These are phyloP conservation scores for Tragelaphus imberbis DNA, from an alignment of 2,113 vertebrate species.

Conservation along the genomic window DNA sequence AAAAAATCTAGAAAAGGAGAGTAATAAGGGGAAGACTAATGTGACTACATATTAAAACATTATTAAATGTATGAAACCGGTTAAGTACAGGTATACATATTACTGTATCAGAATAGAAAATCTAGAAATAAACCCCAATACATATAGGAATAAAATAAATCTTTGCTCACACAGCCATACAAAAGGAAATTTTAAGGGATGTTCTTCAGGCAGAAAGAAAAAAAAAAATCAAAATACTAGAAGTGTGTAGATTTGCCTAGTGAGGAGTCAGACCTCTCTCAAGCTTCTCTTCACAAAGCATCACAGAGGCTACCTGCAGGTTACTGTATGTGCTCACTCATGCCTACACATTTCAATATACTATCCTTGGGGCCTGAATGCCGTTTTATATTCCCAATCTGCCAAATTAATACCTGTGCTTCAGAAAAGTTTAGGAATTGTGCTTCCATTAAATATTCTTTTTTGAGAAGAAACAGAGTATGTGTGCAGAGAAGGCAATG, in stretches of 20 bases:
- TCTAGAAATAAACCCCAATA: background rate
- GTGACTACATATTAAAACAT: background rate
- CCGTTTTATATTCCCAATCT: background rate
- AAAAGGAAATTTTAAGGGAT: background rate
- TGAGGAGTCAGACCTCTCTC: background rate
- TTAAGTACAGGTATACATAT: background rate
- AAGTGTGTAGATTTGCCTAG: background rate
- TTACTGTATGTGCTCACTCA: background rate
- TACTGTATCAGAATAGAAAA: background rate
- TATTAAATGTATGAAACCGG: background rate
- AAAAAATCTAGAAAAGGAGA: background rate
- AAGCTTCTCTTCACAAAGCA: background rate
- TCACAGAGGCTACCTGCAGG: background rate
- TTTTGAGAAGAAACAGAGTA: background rate
- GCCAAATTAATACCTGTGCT: background rate
- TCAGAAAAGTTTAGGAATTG: background rate
- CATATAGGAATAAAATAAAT: background rate
- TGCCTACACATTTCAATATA: background rate
- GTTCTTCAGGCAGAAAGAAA: background rate
- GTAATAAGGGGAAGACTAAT: background rate
- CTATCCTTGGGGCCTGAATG: background rate
- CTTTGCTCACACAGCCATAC: background rate
- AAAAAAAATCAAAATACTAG: background rate
- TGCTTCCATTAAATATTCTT: background rate
- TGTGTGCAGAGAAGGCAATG: background rate